Base-by-base conservation (phyloP, 2,113 vertebrate genomes). In the Daubentonia madagascariensis region DNA sequence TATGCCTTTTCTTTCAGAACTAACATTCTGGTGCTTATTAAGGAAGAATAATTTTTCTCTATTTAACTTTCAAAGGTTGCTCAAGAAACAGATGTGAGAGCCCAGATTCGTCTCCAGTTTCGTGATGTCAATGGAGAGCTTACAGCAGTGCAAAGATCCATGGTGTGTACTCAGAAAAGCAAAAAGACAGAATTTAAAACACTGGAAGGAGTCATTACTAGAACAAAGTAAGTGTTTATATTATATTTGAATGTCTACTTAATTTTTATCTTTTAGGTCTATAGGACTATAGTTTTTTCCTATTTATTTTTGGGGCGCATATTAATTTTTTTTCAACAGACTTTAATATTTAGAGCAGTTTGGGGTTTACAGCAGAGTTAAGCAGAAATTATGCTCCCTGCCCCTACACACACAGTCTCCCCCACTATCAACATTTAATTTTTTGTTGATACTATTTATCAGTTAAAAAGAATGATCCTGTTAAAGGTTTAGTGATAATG, bases 131-230 rank as follows among this genome's bases (percentile, higher is more conserved):
- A 99, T 0, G 99, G 99, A 40, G 99, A 99, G 48, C 92, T 99
- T 2, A 0, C 99, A 14, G 99, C 99, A 40, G 99, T 99, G 10
- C 99, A 99, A 2, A 98, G 99, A 94, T 99, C 99, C 91, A 99
- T 99, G 99, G 97, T 99, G 85, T 99, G 99, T 92, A 99, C 99
- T 59, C 99, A 99, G 98, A 99, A 99, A 97, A 99, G 99, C 87
- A 99, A 99, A 97, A 99, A 99, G 98, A 99, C 98, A 0, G 99
- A 99, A 88, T 99, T 99, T 94, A 99, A 99, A 99, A 99, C 99
- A 10, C 98, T 99, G 95, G 99, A 99, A 98, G 99, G 99, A 81
- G 98, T 99, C 97, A 99, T 99, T 95, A 99, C 99, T 32, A 99
- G 99, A 98, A 98, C 92, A 5, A 99, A 99, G 99, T 99, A 98